Base-by-base conservation (phyloP, 2,113 vertebrate genomes). In the Bubo bubo region DNA sequence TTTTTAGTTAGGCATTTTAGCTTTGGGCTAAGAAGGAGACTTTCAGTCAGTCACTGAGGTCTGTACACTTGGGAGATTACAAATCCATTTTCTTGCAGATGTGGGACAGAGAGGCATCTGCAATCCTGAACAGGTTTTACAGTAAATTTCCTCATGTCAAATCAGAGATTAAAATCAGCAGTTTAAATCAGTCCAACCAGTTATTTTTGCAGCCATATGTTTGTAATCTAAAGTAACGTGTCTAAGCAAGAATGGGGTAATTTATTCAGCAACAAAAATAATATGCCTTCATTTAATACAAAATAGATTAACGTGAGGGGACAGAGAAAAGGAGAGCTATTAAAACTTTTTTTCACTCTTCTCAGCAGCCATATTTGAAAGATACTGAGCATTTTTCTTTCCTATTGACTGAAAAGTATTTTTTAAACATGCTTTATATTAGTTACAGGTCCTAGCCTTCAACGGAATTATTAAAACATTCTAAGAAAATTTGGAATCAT, bases 101-200 rank as follows among this genome's bases (percentile, higher is more conserved):
- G 24, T 73, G 45, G 52, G 30, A 72, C 35, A 58, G 39, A 86
- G 47, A 60, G 58, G 41, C 19, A 64, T 52, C 37, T 86, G 56
- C 26, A 37, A 52, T 64, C n/a, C n/a, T 81, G 28, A 90, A 60
- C 21, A 72, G 64, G 50, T 84, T 94, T 97, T 91, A 67, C 43
- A 87, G 76, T 73, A 93, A 75, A 89, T 81, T 95, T 94, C 63
- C 50, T 94, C 88, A 74, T 87, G 70, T 49, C 72, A 41, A 79
- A 87, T 34, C 4, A 1, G 39, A 95, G 73, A 94, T 96, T 75
- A 88, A 82, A 88, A 95, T 95, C 90, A 92, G 64, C 43, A 62
- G 28, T 70, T 91, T 93, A 41, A 52, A 84, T 96, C 66, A 49
- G 73, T 64, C 72, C 68, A 71, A 87, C 60, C 68, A 81, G 63